Conservation (phyloP, 2,888 invertebrate genomes). For the Petrolisthes manimaculis region DNA sequence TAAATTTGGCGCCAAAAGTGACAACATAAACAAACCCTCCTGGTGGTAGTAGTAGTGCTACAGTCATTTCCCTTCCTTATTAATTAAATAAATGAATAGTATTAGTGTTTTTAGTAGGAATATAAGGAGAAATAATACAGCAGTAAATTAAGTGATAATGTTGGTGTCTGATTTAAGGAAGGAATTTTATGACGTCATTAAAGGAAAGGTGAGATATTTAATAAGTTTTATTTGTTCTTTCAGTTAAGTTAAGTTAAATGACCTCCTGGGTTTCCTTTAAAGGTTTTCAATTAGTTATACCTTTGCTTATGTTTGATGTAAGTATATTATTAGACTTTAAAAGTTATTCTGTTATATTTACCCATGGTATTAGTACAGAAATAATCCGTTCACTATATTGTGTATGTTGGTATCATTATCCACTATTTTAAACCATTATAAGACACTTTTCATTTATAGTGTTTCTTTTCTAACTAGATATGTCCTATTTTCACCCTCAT, state of each 20-base stretch:
- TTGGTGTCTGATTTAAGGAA: conserved; percentile 46
- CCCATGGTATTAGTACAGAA: too few species aligned
- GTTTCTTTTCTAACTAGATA: too few species aligned
- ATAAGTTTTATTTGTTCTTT: neutral
- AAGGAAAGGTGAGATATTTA: conserved; percentile 37
- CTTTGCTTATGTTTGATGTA: too few species aligned
- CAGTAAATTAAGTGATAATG: conserved; percentile 28
- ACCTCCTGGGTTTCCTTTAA: too few species aligned
- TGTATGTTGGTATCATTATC: too few species aligned
- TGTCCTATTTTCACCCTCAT: too few species aligned
- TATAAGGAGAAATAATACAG: neutral
- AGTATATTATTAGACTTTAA: too few species aligned
- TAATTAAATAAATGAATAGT: neutral
- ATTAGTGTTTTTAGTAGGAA: neutral
- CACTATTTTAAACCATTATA: too few species aligned
- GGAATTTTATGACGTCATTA: conserved; percentile 56
- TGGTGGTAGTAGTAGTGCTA: neutral
- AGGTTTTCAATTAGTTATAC: too few species aligned
- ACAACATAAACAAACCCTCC: conserved; percentile 3
- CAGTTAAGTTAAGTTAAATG: neutral
- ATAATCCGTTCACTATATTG: too few species aligned
- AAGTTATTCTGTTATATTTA: too few species aligned
- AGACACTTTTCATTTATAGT: too few species aligned
- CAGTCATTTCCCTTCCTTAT: neutral
- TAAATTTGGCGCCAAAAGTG: conserved; percentile 20